These are phyloP conservation scores for Conus ventricosus DNA, from an alignment of 1,140 invertebrate species.

Conservation along the genomic window DNA sequence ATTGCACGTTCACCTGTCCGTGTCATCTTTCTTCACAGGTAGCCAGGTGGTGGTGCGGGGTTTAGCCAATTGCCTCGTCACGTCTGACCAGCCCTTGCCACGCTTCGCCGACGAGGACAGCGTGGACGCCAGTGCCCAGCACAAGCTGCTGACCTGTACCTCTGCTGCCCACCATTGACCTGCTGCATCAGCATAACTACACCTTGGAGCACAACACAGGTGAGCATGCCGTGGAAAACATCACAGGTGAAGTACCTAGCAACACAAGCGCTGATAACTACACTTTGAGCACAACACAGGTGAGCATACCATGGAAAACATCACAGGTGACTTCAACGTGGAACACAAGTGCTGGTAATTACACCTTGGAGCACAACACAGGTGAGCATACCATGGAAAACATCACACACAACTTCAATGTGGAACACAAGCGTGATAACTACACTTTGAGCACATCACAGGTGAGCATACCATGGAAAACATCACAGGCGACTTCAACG, in stretches of 20 bases:
- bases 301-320: slow-evolving; percentile 63
- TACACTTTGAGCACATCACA: too few relatives aligned
- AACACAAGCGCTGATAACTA: slow-evolving; percentile 80
- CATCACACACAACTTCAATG: too few relatives aligned
- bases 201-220: slow-evolving; percentile 80
- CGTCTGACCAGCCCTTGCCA: slow-evolving; percentile 79
- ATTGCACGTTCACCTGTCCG: too few relatives aligned
- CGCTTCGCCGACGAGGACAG: slow-evolving; percentile 76
- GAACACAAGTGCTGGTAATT: too few relatives aligned
- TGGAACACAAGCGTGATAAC: too few relatives aligned
- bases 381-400: too few relatives aligned
- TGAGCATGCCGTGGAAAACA: slow-evolving; percentile 74
- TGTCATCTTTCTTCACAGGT: slow-evolving; percentile 54
- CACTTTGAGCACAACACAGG: slow-evolving; percentile 80
- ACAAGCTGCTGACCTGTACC: slow-evolving; percentile 82
- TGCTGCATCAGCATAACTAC: slow-evolving; percentile 82
- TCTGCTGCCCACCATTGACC: slow-evolving; percentile 82
- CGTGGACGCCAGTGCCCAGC: slow-evolving; percentile 65
- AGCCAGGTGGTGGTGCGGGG: slow-evolving; percentile 82
- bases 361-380: too few relatives aligned
- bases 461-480: too few relatives aligned
- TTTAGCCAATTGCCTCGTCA: slow-evolving; percentile 80
- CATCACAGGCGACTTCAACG: too few relatives aligned
- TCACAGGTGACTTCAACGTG: too few relatives aligned
- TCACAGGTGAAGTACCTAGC: slow-evolving; percentile 55